phyloP scores from a whole-genome alignment of 2,888 invertebrate species.

The Shargacucullia verbasci region DNA sequence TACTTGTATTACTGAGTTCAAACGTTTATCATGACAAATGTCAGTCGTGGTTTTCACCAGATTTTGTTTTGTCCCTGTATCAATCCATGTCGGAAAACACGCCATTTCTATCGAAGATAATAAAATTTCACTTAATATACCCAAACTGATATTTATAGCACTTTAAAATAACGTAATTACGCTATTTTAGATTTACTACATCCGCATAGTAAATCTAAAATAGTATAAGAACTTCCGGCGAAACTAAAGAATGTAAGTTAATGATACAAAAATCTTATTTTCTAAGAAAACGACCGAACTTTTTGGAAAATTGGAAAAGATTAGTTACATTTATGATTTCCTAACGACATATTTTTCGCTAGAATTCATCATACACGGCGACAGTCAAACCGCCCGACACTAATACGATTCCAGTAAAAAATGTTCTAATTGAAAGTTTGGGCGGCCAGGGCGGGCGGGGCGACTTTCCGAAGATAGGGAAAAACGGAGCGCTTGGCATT shows the following conservation, averaged over 20 bases:
- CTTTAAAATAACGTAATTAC: conserved; percentile 8
- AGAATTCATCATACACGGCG: conserved; percentile 54
- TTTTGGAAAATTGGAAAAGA: conserved; percentile 18
- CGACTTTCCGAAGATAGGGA: conserved; percentile 74
- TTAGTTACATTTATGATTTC: conserved; percentile 35
- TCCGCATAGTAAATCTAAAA: conserved; percentile 40
- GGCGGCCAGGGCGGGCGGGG: conserved; percentile 75
- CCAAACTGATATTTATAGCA: conserved; percentile 6
- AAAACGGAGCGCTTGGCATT: conserved; percentile 69
- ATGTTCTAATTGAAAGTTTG: conserved; percentile 71
- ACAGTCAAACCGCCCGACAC: conserved; percentile 60
- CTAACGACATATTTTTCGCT: conserved; percentile 39
- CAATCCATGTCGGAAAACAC: conserved; percentile 16
- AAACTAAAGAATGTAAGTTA: conserved; percentile 32
- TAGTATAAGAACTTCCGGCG: conserved; percentile 31
- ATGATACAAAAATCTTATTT: conserved; percentile 25
- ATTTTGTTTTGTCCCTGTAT: conserved; percentile 2
- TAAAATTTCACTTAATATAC: conserved; percentile 1
- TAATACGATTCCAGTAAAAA: conserved; percentile 71
- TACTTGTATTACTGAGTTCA: conserved; percentile 9
- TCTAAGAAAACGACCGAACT: conserved; percentile 18
- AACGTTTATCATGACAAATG: conserved; percentile 18
- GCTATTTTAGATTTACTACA: conserved; percentile 22
- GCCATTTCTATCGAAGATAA: conserved; percentile 18
- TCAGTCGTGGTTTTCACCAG: conserved; percentile 18